Base-by-base conservation (phyloP, 2,888 invertebrate genomes). In the Macaria liturata region DNA sequence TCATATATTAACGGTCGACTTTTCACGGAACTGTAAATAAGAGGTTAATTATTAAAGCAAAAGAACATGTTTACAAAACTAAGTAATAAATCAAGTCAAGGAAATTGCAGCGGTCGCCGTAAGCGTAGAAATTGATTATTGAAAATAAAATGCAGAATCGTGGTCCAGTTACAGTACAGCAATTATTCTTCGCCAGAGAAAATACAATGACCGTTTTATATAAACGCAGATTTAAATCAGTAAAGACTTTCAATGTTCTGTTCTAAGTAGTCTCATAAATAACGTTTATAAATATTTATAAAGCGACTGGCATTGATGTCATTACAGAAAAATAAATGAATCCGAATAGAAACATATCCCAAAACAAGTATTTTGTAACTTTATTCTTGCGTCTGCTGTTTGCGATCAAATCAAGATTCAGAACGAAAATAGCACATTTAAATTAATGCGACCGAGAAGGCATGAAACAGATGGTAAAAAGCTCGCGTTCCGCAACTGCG, bases 271-370 rank as follows among this genome's bases (percentile, higher is more conserved):
- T 69, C 57, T 72, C 76, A 88, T 88, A 88, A 88, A 88, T 89
- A 80, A 87, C 74, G 72, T 72, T 83, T 74, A 86, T 88, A 84
- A 86, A 88, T 88, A 88, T 88, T 76, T 86, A 86, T 86, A 76
- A 80, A 80, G 76, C 63, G 68, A 66, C 65, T 62, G 70, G 76
- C 76, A 80, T 79, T 82, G 80, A 82, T 82, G 79, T 80, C 78
- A 75, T 82, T 82, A 80, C 76, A 81, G 75, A 84, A 83, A 86
- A 83, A 84, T 80, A 39, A 51, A 51, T 77, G 76, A 85, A 85
- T 84, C 62, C 64, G 76, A 78, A 75, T 78, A 74, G 69, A 59
- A 66, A 62, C 46, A 58, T 44, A 74, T 67, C 73, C 69, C 79
- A 78, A 72, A 69, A 75, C 74, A 78, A 81, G 9, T 45, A 44